These are phyloP conservation scores for Pristionchus fissidentatus DNA, from an alignment of 2,888 invertebrate species.

Conservation along the genomic window DNA sequence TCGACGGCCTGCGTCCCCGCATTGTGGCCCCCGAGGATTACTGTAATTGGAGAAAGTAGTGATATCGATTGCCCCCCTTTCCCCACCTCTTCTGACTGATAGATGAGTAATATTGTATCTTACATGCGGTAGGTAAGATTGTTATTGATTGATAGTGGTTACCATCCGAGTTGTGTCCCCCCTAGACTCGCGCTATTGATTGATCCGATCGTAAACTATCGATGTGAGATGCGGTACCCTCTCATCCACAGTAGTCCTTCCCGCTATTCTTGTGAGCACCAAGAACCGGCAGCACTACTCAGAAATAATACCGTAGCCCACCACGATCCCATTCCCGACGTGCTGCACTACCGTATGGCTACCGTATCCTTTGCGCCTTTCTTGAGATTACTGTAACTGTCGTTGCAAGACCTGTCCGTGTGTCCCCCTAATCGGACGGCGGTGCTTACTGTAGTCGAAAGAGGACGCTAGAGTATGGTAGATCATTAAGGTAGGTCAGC, in stretches of 20 bases:
- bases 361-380: neutral
- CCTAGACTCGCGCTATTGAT: constrained; percentile 29
- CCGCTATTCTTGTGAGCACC: constrained; percentile 28
- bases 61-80: constrained; percentile 9
- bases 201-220: neutral
- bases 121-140: neutral
- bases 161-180: constrained; percentile 39
- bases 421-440: constrained; percentile 30
- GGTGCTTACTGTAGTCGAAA: neutral
- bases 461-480: neutral
- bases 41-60: neutral
- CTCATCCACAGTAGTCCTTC: constrained; percentile 32
- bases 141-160: constrained; percentile 9
- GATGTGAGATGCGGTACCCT: constrained; percentile 2
- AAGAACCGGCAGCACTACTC: constrained; percentile 38
- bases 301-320: too few relatives aligned
- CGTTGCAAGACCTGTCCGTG: constrained; percentile 32
- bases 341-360: neutral
- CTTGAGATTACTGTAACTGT: constrained; percentile 9
- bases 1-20: constrained; percentile 18
- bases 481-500: constrained; percentile 11
- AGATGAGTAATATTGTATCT: constrained; percentile 22
- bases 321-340: neutral
- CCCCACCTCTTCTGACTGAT: constrained; percentile 18
- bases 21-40: constrained; percentile 11